phyloP scores from a whole-genome alignment of 2,888 invertebrate species.

The Melanargia galathea region DNA sequence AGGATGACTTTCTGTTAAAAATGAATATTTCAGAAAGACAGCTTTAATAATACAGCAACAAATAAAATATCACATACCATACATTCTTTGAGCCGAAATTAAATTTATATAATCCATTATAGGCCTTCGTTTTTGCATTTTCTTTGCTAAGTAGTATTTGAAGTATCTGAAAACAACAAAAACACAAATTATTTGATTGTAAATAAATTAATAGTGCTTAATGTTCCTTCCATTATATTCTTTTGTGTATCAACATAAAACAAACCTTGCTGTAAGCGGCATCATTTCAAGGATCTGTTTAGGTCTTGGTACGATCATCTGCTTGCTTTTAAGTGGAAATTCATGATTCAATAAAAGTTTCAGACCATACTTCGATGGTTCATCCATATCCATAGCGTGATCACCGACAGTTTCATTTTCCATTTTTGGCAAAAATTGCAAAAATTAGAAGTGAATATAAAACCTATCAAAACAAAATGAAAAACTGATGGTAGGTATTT shows the following conservation, averaged over 20 bases:
- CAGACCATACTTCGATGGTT: slow-evolving; percentile 85
- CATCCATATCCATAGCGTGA: slow-evolving; percentile 49
- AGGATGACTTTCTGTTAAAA: too few relatives aligned
- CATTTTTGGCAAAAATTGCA: slow-evolving; percentile 36
- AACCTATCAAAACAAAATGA: not conserved
- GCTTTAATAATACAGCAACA: not conserved
- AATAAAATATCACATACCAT: slow-evolving; percentile 83
- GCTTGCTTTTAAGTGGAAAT: slow-evolving; percentile 88
- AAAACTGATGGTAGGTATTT: not conserved
- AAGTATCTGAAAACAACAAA: slow-evolving; percentile 83
- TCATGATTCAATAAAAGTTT: slow-evolving; percentile 88
- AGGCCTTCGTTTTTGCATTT: slow-evolving; percentile 84
- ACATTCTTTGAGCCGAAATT: slow-evolving; percentile 89
- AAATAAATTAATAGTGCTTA: not conserved
- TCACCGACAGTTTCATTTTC: slow-evolving; percentile 45
- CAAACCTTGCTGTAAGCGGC: slow-evolving; percentile 87
- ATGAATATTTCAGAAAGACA: too few relatives aligned
- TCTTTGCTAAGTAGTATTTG: slow-evolving; percentile 85
- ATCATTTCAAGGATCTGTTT: slow-evolving; percentile 87
- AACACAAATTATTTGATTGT: not conserved
- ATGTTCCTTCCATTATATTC: too few relatives aligned
- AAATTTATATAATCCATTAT: slow-evolving; percentile 91
- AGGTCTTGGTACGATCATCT: slow-evolving; percentile 84
- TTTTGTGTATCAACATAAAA: not conserved
- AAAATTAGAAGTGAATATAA: not conserved